Percentiles rank a stretch among this genome's conserved stretches.
phyloP scores from a whole-genome alignment of 1,140 invertebrate genomes.

The Euwallacea fornicatus region DNA sequence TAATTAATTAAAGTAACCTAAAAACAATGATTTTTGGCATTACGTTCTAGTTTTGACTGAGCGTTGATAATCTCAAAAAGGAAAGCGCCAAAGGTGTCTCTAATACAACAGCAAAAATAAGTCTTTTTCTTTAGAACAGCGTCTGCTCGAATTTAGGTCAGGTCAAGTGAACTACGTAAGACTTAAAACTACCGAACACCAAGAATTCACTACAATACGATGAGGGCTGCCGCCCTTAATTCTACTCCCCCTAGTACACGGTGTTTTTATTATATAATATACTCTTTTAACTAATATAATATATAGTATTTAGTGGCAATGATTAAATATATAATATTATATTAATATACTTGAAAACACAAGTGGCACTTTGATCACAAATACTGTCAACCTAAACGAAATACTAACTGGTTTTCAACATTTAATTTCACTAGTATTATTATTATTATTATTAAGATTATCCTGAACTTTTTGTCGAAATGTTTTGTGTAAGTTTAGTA shows the following conservation, averaged over 20 bases:
- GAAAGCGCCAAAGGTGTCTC: neutral
- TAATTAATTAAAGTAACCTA: constrained; percentile 29
- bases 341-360: constrained; percentile 52
- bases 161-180: constrained; percentile 28
- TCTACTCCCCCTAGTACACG: constrained; percentile 35
- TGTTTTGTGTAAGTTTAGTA: constrained; percentile 13
- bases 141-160: constrained; percentile 27
- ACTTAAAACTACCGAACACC: constrained; percentile 52
- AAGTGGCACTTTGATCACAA: constrained; percentile 54
- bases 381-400: constrained; percentile 54
- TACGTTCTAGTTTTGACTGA: neutral
- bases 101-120: neutral
- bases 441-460: constrained; percentile 19
- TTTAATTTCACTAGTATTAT: constrained; percentile 32
- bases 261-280: constrained; percentile 46
- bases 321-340: constrained; percentile 45
- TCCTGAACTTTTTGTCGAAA: constrained; percentile 1
- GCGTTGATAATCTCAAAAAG: constrained; percentile 5
- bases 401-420: constrained; percentile 41
- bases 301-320: constrained; percentile 52
- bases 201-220: constrained; percentile 45
- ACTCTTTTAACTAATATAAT: constrained; percentile 49
- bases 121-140: neutral
- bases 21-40: constrained; percentile 9
- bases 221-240: constrained; percentile 28